Evolutionary conservation across 2,888 invertebrate genomes (phyloP), one percentile per base, ranked within the genome.

Genomic region (Leptopilina myrica): DNA sequence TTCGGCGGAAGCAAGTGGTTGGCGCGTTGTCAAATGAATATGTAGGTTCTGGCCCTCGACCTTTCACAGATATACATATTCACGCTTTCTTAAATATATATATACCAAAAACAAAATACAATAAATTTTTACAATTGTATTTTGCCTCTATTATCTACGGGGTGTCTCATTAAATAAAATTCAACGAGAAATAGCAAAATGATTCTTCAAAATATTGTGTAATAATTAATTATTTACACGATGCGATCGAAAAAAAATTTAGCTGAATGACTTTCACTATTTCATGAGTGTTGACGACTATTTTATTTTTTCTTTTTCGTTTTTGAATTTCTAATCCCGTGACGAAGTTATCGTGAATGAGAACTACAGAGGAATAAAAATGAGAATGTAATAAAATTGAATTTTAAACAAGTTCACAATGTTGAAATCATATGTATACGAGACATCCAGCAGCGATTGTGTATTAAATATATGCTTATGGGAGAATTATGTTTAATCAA

Each of bases 31-130:
- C 86, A 85, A 85, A 88, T 88, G 89, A 89, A 89, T 89, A 89
- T 89, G 87, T 86, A 89, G 85, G 87, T 33, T 33, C 82, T 88
- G 88, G 86, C 88, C 88, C 88, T 85, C 86, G 88, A 88, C 89
- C 89, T 86, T 86, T 79, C 82, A 83, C 79, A 80, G 67, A 81
- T 80, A 83, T 84, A 83, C 82, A 79, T 84, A 82, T 83, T 83
- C 82, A 76, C 76, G 76, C 67, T 78, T 64, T 75, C 75, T 9
- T 9, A 49, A 20, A 20, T 49, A 49, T 4, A 49, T 9, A 49
- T 49, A 49, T 4, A 49, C 49, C 7, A 46, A 9, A 46, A 7
- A 49, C 11, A 11, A 62, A 53, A 67, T 53, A 26, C 49, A n/a
- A n/a, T n/a, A n/a, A n/a, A n/a, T n/a, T n/a, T n/a, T n/a, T n/a